Evolutionary conservation across 2,888 invertebrate genomes (phyloP), one percentile per base, ranked within the genome.

Genomic region (Netelia inedita): DNA sequence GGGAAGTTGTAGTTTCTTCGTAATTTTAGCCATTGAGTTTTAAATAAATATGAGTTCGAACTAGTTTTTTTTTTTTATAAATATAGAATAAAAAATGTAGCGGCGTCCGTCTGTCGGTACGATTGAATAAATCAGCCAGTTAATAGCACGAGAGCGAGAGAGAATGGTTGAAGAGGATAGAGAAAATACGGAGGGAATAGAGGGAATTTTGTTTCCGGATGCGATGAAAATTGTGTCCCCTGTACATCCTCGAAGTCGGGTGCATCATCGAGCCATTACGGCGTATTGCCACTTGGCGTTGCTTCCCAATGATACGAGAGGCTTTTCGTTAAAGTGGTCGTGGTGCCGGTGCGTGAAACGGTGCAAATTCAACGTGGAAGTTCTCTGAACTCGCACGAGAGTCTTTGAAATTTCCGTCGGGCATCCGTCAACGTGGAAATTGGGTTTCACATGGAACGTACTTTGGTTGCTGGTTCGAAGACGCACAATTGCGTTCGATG

Each of bases 331-430:
- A 10, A 57, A 57, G 16, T 57, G 16, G 57, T 8, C 5, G 6
- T 19, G 10, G 57, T 57, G n/a, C n/a, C 21, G 55, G 72, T 16
- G 14, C 41, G 43, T 50, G 57, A 50, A 41, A 10, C 3, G 41
- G 35, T 46, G 46, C 76, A 59, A 50, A 35, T 19, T 55, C 50
- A 63, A 41, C 21, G 65, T 71, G n/a, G 73, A 50, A 61, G 72
- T 43, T 74, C 61, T 59, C 57, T 50, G n/a, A 41, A 21, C 50
- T 65, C 72, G 74, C 55, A 65, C 43, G 71, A 66, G 83, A 86
- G 88, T 83, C 85, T 88, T 82, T 72, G 81, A 87, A 87, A 88
- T 88, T 91, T 91, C 90, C 91, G 85, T 81, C 85, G 80, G 74
- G 41, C 82, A 87, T 87, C 87, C 88, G 88, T 84, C 87, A 81